Evolutionary conservation across 2,113 vertebrate species (phyloP).

Genomic region (Aptenodytes patagonicus): DNA sequence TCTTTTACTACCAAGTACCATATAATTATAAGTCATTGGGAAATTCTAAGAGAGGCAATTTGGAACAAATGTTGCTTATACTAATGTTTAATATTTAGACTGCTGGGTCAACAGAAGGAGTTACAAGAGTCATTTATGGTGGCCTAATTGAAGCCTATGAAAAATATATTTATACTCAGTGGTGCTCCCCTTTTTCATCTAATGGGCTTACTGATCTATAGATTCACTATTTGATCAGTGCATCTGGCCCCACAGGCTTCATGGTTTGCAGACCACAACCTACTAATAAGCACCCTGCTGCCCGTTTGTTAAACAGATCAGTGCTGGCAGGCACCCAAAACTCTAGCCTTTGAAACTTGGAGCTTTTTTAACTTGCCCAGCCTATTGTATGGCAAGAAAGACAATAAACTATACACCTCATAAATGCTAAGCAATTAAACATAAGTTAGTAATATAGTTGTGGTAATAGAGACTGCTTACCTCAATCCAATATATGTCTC

Average conservation of each 20-base stretch:
- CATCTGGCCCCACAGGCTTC: constrained; percentile 73
- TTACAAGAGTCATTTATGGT: constrained; percentile 60
- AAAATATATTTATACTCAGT: constrained; percentile 60
- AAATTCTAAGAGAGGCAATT: constrained; percentile 67
- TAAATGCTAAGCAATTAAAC: constrained; percentile 73
- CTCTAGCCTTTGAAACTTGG: constrained; percentile 76
- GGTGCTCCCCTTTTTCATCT: constrained; percentile 59
- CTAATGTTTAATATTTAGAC: constrained; percentile 74
- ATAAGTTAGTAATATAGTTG: constrained; percentile 70
- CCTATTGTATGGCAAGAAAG: constrained; percentile 72
- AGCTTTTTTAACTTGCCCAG: constrained; percentile 70
- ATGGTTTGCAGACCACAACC: constrained; percentile 75
- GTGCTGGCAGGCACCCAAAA: constrained; percentile 77
- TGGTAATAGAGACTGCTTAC: constrained; percentile 71
- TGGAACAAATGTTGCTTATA: constrained; percentile 62
- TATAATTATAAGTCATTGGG: constrained; percentile 56
- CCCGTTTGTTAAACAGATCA: constrained; percentile 81
- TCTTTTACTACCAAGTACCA: constrained; percentile 31
- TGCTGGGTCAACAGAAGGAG: constrained; percentile 69
- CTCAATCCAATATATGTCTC: constrained; percentile 62
- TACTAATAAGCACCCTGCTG: constrained; percentile 81
- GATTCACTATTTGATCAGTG: constrained; percentile 75
- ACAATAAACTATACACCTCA: constrained; percentile 75
- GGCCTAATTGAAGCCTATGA: constrained; percentile 67
- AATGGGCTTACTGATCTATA: constrained; percentile 57